Evolutionary conservation across 1,140 invertebrate genomes (phyloP).

Genomic region (Monomorium pharaonis): DNA sequence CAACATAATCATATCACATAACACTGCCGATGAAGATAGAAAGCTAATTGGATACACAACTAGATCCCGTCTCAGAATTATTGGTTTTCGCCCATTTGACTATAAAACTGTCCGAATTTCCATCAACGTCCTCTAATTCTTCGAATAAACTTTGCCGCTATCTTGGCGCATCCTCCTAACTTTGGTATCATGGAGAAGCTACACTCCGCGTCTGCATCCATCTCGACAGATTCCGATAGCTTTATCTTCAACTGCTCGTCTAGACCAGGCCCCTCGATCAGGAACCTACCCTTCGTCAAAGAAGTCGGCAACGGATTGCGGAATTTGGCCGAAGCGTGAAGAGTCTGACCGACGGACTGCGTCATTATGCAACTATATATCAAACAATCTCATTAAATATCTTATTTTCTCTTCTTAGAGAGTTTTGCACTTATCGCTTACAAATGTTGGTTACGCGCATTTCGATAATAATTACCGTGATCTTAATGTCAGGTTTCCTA

Average conservation of each 20-base stretch:
- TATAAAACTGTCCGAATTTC: slow-evolving; percentile 88
- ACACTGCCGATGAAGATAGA: slow-evolving; percentile 23
- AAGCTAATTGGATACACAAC: slow-evolving; percentile 29
- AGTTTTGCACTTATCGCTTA: not conserved
- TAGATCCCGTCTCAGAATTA: slow-evolving; percentile 34
- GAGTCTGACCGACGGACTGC: slow-evolving; percentile 88
- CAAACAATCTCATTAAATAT: not conserved
- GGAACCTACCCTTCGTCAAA: slow-evolving; percentile 91
- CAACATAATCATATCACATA: slow-evolving; percentile 15
- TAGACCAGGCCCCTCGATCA: slow-evolving; percentile 92
- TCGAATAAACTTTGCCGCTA: slow-evolving; percentile 93
- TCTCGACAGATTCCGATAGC: slow-evolving; percentile 87
- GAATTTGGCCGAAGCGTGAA: slow-evolving; percentile 90
- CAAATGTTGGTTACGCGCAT: not conserved
- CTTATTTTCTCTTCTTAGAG: not conserved
- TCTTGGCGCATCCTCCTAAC: slow-evolving; percentile 89
- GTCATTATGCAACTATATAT: slow-evolving; percentile 83
- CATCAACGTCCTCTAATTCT: slow-evolving; percentile 93
- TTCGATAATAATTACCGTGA: slow-evolving; percentile 86
- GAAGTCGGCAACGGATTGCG: slow-evolving; percentile 92
- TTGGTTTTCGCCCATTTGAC: slow-evolving; percentile 65
- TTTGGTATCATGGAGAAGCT: slow-evolving; percentile 90
- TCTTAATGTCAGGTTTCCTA: slow-evolving; percentile 94
- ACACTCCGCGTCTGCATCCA: slow-evolving; percentile 88
- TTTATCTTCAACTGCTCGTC: slow-evolving; percentile 90